Conservation (phyloP, 2,113 vertebrate species). For the Propithecus coquereli region DNA sequence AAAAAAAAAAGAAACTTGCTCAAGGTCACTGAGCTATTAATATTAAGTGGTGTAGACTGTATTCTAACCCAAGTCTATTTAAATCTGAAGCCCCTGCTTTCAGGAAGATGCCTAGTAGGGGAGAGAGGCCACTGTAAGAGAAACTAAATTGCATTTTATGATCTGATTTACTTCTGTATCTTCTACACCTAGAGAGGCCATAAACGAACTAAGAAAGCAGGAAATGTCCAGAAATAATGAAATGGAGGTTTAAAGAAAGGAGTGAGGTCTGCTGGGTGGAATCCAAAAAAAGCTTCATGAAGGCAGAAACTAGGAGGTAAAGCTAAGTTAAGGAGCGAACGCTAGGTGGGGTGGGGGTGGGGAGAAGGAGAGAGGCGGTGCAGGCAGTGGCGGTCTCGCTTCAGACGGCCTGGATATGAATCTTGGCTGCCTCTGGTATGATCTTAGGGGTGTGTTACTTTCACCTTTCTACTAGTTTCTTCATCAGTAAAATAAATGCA, state of each 20-base stretch:
- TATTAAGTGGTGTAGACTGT: background rate
- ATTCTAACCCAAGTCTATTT: background rate
- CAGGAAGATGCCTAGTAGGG: background rate
- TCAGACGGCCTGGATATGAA: background rate
- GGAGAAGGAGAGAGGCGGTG: no score
- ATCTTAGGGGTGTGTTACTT: background rate
- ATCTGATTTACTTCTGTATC: background rate
- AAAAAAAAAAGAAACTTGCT: background rate
- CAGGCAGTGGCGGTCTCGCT: background rate
- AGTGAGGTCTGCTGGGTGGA: background rate
- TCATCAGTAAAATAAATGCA: background rate
- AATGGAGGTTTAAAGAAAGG: background rate
- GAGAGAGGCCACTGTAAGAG: background rate
- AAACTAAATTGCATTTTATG: background rate
- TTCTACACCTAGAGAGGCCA: background rate
- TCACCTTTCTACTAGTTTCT: background rate
- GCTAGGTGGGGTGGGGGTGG: background rate
- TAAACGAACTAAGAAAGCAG: slow-evolving; percentile 16
- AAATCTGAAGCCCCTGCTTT: background rate
- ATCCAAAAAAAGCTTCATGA: background rate
- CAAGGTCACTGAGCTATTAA: background rate
- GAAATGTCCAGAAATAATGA: background rate
- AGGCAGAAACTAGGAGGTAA: background rate
- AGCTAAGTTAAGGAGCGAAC: background rate
- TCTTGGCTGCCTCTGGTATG: background rate